Evolutionary conservation across 2,113 vertebrate genomes (phyloP).

Genomic region (Perca fluviatilis): DNA sequence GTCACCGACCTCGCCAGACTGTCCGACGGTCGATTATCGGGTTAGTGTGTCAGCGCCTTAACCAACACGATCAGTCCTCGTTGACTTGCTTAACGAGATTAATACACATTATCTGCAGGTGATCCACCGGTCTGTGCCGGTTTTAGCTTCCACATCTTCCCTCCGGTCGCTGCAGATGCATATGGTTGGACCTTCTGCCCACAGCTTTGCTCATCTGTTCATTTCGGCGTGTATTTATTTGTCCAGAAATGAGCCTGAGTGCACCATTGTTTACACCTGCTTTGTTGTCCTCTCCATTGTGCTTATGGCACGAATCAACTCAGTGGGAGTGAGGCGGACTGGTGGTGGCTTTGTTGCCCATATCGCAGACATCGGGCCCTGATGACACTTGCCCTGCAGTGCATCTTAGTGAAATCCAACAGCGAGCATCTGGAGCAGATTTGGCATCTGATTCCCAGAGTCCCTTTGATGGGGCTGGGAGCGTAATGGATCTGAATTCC

Average conservation of each 20-base stretch:
- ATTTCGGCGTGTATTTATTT: conserved; percentile 31
- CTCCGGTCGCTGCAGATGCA: background rate
- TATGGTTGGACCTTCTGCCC: conserved; percentile 19
- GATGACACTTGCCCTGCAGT: conserved; percentile 64
- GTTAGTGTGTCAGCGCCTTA: too few relatives aligned
- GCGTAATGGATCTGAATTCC: conserved; percentile 75
- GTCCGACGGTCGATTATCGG: too few relatives aligned
- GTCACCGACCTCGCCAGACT: too few relatives aligned
- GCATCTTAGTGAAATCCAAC: conserved; percentile 73
- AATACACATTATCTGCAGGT: conserved; percentile 14
- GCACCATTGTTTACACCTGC: conserved; percentile 58
- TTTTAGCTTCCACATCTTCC: background rate
- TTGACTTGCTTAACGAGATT: background rate
- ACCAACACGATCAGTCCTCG: background rate
- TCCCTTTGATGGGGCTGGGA: conserved; percentile 78
- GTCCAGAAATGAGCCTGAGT: conserved; percentile 27
- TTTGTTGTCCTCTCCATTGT: conserved; percentile 46
- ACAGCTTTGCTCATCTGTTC: conserved; percentile 43
- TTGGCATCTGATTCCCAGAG: conserved; percentile 68
- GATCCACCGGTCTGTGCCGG: background rate
- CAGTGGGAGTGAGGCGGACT: conserved; percentile 13
- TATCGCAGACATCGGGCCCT: conserved; percentile 42
- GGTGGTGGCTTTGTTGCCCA: conserved; percentile 38
- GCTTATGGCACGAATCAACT: conserved; percentile 26
- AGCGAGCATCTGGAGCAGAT: conserved; percentile 79